These are phyloP conservation scores for Calliopsis andreniformis DNA, from an alignment of 1,140 invertebrate species.

Conservation along the genomic window DNA sequence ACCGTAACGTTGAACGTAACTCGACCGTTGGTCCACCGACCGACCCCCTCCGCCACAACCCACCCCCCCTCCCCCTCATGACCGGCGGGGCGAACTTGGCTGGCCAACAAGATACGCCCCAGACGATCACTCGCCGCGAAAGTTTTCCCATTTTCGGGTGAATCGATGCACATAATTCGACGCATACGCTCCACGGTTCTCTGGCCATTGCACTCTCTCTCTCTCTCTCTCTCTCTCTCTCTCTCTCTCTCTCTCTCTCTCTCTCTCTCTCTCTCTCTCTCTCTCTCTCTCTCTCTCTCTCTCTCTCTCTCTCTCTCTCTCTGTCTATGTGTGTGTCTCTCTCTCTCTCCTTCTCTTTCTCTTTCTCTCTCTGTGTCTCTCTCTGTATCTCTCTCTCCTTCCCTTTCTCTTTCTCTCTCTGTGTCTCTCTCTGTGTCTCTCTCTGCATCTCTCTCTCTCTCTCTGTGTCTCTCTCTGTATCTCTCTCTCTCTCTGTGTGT, in stretches of 20 bases:
- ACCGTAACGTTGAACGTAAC: conserved; percentile 38
- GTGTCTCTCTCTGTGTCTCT: too few relatives aligned
- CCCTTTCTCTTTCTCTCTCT: too few relatives aligned
- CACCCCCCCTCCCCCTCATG: conserved; percentile 5
- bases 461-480: conserved; percentile 18
- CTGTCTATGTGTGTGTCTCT: too few relatives aligned
- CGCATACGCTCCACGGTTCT: conserved; percentile 61
- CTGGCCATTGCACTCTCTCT: not conserved
- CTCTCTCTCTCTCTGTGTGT: not conserved
- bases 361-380: too few relatives aligned
- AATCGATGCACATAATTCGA: conserved; percentile 79
- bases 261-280: too few relatives aligned
- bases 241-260: too few relatives aligned
- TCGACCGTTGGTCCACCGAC: conserved; percentile 18
- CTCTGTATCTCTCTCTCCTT: too few relatives aligned
- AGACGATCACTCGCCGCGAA: conserved; percentile 59
- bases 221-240: too few relatives aligned
- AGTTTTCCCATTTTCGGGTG: conserved; percentile 77
- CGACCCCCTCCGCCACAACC: not conserved
- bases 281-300: too few relatives aligned
- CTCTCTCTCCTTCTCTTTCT: too few relatives aligned
- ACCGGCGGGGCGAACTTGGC: conserved; percentile 51
- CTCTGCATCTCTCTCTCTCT: too few relatives aligned
- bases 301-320: too few relatives aligned
- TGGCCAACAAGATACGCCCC: conserved; percentile 53